Conservation (phyloP, 2,888 invertebrate genomes). For the Drosophila diplacantha region DNA sequence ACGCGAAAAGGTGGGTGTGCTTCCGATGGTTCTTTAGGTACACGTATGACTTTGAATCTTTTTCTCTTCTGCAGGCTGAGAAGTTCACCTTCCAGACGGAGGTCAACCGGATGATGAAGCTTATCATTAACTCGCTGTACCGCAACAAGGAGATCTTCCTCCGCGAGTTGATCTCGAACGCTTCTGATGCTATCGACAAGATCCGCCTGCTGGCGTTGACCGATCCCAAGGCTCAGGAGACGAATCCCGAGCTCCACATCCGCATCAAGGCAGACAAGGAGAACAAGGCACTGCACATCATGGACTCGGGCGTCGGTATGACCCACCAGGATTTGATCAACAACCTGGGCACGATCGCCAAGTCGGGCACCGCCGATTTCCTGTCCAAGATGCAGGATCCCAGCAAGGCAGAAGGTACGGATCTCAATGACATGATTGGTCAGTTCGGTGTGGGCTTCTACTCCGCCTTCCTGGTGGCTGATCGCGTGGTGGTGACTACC, state of each 20-base stretch:
- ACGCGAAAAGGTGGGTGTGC: conserved; percentile 82
- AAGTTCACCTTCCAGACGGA: conserved; percentile 97
- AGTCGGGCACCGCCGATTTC: conserved; percentile 98
- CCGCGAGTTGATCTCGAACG: conserved; percentile 98
- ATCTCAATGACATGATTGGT: conserved; percentile 98
- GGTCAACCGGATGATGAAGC: conserved; percentile 99
- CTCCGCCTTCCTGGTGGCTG: conserved; percentile 97
- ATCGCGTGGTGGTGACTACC: conserved; percentile 95
- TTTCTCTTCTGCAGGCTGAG: conserved; percentile 80
- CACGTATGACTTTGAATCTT: conserved; percentile 22
- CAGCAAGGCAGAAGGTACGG: conserved; percentile 80
- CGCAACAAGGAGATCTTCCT: conserved; percentile 99
- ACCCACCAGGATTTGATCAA: conserved; percentile 94
- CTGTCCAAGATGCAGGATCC: conserved; percentile 91
- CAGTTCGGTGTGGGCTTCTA: conserved; percentile 99
- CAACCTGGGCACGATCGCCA: conserved; percentile 98
- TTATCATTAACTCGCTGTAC: conserved; percentile 99
- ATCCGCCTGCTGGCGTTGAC: conserved; percentile 96
- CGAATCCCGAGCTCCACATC: conserved; percentile 90
- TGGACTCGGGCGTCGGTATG: conserved; percentile 99
- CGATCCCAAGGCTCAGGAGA: conserved; percentile 86
- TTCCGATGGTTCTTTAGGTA: background rate
- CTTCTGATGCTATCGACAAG: conserved; percentile 99
- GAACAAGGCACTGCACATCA: conserved; percentile 92
- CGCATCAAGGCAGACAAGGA: conserved; percentile 96